These are phyloP conservation scores for Podarcis lilfordi DNA, from an alignment of 2,797 vertebrate genomes.

Conservation along the genomic window DNA sequence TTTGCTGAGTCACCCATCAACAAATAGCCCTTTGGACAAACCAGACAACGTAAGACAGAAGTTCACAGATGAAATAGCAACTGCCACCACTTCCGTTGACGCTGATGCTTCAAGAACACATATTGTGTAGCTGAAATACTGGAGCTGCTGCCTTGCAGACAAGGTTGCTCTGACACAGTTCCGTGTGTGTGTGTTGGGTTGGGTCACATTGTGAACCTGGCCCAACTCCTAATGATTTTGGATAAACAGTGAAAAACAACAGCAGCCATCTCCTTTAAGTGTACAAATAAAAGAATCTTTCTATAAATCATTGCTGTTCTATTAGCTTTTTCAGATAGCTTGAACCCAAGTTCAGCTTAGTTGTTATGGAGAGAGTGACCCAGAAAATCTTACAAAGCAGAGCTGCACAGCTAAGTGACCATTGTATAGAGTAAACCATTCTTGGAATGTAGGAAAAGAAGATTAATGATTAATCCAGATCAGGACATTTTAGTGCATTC, in stretches of 20 bases:
- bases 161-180: too few species aligned
- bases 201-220: not conserved
- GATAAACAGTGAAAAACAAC: not conserved
- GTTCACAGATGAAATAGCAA: not conserved
- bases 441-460: constrained; percentile 52
- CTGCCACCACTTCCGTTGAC: not conserved
- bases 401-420: constrained; percentile 30
- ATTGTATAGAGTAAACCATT: constrained; percentile 29
- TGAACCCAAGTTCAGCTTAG: not conserved
- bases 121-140: not conserved
- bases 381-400: not conserved
- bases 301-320: not conserved
- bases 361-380: not conserved
- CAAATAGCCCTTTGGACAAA: not conserved
- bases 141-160: not conserved
- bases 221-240: not conserved
- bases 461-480: constrained; percentile 60
- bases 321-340: not conserved
- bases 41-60: not conserved
- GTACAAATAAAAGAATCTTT: not conserved
- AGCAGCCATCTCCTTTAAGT: not conserved
- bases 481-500: constrained; percentile 56
- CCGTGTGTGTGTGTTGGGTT: too few species aligned
- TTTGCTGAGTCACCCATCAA: too few species aligned
- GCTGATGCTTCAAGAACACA: not conserved